Conservation (phyloP, 2,113 vertebrate genomes). For the Myrmecobius fasciatus region DNA sequence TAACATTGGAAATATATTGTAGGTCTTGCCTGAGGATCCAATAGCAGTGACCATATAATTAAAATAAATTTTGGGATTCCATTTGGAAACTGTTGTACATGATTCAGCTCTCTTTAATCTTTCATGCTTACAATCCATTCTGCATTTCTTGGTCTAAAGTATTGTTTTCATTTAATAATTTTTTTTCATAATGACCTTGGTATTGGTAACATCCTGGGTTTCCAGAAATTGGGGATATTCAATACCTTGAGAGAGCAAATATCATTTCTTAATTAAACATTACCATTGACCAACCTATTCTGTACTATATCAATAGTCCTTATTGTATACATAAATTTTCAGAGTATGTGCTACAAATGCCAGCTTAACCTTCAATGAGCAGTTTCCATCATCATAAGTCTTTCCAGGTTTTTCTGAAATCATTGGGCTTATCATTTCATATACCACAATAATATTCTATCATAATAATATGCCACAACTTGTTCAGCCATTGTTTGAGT, state of each 20-base stretch:
- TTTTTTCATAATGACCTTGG: neutral
- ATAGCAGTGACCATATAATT: neutral
- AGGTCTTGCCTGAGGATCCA: neutral
- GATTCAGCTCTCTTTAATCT: neutral
- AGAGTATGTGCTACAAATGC: neutral
- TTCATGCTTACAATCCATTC: neutral
- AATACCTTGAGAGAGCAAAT: neutral
- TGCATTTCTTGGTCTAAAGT: neutral
- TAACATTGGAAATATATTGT: neutral
- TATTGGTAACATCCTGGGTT: neutral
- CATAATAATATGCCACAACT: neutral
- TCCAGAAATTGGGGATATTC: neutral
- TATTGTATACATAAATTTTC: neutral
- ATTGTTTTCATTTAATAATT: neutral
- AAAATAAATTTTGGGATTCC: neutral
- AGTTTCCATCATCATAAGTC: neutral
- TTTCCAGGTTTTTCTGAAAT: neutral
- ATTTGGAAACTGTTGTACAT: neutral
- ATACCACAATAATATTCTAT: neutral
- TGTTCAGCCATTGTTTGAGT: neutral
- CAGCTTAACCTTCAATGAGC: neutral
- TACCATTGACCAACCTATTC: neutral
- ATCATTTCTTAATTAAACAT: neutral
- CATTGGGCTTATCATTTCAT: neutral
- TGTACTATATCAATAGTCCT: neutral